These are phyloP conservation scores for Andrena trimmerana DNA, from an alignment of 2,888 invertebrate genomes.

Conservation along the genomic window DNA sequence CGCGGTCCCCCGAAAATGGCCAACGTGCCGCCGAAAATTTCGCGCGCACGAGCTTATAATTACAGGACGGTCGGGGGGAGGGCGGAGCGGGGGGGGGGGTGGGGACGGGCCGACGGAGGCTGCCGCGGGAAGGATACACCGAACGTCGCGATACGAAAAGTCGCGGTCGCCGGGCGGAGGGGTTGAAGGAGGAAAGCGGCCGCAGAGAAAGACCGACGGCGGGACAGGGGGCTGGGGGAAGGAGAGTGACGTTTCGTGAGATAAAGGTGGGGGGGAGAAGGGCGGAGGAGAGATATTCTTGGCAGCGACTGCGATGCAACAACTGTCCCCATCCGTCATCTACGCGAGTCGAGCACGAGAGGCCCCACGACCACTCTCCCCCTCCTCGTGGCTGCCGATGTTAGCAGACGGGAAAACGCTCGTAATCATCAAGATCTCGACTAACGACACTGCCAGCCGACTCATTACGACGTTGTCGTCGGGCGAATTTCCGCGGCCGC, in stretches of 20 bases:
- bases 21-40: neutral
- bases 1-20: neutral
- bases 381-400: conserved; percentile 25
- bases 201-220: conserved; percentile 38
- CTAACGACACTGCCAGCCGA: conserved; percentile 48
- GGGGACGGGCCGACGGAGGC: conserved; percentile 36
- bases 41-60: conserved; percentile 41
- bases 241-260: conserved; percentile 68
- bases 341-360: conserved; percentile 63
- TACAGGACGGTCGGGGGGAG: conserved; percentile 21
- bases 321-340: conserved; percentile 84
- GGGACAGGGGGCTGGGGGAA: conserved; percentile 24
- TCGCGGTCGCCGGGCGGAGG: conserved; percentile 40
- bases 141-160: conserved; percentile 62
- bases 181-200: conserved; percentile 34
- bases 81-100: neutral
- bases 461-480: conserved; percentile 49
- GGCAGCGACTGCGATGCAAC: conserved; percentile 81
- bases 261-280: conserved; percentile 54
- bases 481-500: conserved; percentile 50
- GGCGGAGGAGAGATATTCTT: conserved; percentile 78
- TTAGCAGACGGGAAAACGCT: conserved; percentile 40
- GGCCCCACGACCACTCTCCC: conserved; percentile 57
- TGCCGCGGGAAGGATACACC: conserved; percentile 44
- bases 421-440: conserved; percentile 68